Conservation (phyloP, 2,113 vertebrate species). For the Maccullochella peelii region DNA sequence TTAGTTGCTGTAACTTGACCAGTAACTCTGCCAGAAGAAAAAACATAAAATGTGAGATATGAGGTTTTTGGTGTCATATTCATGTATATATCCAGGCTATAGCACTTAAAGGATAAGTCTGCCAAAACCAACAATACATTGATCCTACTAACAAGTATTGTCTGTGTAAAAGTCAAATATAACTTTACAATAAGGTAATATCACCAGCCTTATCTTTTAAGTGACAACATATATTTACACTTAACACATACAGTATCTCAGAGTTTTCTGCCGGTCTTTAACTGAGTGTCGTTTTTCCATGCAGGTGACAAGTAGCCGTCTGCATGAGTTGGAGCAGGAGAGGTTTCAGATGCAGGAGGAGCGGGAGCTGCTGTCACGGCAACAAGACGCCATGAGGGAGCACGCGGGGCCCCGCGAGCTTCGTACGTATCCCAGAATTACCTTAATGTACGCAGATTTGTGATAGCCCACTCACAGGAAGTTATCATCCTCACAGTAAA, state of each 20-base stretch:
- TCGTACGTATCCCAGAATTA: slow-evolving; percentile 87
- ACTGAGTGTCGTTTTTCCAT: neutral
- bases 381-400: slow-evolving; percentile 93
- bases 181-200: neutral
- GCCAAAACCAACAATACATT: neutral
- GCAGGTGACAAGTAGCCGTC: slow-evolving; percentile 87
- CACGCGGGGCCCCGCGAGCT: slow-evolving; percentile 89
- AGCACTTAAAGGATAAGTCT: neutral
- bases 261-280: neutral
- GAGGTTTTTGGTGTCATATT: neutral
- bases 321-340: slow-evolving; percentile 94
- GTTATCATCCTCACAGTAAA: neutral
- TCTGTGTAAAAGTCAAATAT: neutral
- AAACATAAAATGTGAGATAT: neutral
- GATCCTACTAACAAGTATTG: neutral
- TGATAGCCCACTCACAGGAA: neutral
- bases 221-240: neutral
- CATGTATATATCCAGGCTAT: neutral
- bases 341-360: slow-evolving; percentile 89
- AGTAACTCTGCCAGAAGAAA: neutral
- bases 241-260: too few relatives aligned
- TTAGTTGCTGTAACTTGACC: neutral
- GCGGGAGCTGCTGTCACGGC: slow-evolving; percentile 89
- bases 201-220: neutral
- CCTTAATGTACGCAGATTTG: neutral